A percentile compares a stretch with the other conserved stretches of the same genome.
Conservation (phyloP, 1,140 invertebrate genomes). For the Archivesica marissinica region DNA sequence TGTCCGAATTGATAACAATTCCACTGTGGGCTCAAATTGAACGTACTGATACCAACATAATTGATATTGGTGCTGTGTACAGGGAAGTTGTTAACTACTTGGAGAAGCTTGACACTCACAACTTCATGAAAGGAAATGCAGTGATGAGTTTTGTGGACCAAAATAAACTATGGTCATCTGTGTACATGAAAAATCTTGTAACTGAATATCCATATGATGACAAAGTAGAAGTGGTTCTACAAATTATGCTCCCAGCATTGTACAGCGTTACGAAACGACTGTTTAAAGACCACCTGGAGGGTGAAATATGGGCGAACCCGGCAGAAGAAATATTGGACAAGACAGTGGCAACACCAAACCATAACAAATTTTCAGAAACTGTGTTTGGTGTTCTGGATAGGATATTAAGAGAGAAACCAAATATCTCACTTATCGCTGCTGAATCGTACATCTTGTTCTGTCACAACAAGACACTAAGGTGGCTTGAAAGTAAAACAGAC, state of each 20-base stretch:
- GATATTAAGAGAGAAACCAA: conserved; percentile 50
- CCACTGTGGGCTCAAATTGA: conserved; percentile 21
- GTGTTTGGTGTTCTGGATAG: conserved; percentile 42
- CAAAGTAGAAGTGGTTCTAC: not conserved
- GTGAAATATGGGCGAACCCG: conserved; percentile 14
- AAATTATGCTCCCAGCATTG: conserved; percentile 30
- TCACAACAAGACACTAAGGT: conserved; percentile 46
- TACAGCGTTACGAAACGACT: not conserved
- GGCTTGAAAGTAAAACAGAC: conserved; percentile 23
- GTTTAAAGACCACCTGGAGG: conserved; percentile 34
- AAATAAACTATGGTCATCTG: not conserved
- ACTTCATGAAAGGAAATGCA: conserved; percentile 1
- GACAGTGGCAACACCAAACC: conserved; percentile 29
- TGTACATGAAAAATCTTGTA: not conserved
- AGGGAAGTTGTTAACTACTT: not conserved
- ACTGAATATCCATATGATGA: not conserved
- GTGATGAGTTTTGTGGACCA: not conserved
- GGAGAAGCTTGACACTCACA: not conserved
- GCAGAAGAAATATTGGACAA: conserved; percentile 36
- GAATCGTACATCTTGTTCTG: conserved; percentile 46
- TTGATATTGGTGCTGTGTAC: conserved; percentile 2
- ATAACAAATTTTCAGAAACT: conserved; percentile 48
- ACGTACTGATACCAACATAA: conserved; percentile 23
- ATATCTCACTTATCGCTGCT: conserved; percentile 40
- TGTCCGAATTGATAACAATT: conserved; percentile 22